Evolutionary conservation across 2,888 invertebrate genomes (phyloP).

Genomic region (Euplagia quadripunctaria): DNA sequence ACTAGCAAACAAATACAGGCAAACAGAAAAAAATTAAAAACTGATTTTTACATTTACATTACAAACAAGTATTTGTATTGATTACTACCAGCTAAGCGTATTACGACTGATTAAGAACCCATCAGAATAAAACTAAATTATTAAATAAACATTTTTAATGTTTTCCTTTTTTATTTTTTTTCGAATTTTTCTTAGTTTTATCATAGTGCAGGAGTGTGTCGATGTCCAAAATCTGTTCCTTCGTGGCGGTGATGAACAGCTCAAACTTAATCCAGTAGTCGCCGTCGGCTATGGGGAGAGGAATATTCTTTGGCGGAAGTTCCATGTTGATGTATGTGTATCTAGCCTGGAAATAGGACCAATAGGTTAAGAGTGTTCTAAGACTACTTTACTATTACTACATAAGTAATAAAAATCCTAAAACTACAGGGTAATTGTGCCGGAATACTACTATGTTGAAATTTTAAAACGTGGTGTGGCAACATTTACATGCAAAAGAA

Average conservation of each 20-base stretch:
- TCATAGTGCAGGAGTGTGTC: conserved; percentile 45
- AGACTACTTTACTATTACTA: not conserved
- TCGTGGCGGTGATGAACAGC: conserved; percentile 41
- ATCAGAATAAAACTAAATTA: not conserved
- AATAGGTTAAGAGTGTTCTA: not conserved
- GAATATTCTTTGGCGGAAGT: conserved; percentile 58
- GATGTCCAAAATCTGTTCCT: conserved; percentile 41
- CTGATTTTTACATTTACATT: too few species aligned
- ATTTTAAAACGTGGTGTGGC: not conserved
- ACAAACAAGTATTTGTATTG: too few species aligned
- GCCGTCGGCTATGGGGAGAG: conserved; percentile 52
- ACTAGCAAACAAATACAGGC: too few species aligned
- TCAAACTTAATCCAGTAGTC: conserved; percentile 47
- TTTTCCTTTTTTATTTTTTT: conserved; percentile 27
- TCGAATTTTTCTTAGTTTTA: conserved; percentile 17
- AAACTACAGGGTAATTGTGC: not conserved
- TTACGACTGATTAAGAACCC: not conserved
- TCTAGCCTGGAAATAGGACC: conserved; percentile 36
- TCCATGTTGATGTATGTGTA: conserved; percentile 56
- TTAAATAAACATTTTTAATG: not conserved
- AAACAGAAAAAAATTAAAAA: too few species aligned
- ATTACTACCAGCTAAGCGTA: too few species aligned
- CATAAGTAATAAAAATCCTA: not conserved
- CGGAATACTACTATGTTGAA: not conserved
- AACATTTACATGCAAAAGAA: not conserved